phyloP scores from a whole-genome alignment of 1,140 invertebrate species.

The Calephelis nemesis region DNA sequence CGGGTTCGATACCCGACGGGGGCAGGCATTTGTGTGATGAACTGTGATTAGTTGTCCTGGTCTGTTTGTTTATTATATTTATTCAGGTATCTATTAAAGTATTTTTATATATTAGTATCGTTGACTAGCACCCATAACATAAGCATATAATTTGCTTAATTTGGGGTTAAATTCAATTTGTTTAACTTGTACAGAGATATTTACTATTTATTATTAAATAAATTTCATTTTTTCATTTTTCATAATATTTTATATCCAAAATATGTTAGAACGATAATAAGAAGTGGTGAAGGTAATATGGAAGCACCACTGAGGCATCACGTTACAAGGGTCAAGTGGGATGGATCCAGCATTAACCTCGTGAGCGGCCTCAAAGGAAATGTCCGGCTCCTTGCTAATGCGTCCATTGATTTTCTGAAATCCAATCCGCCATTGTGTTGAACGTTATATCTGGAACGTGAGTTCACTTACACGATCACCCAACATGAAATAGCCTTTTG shows the following conservation, averaged over 20 bases:
- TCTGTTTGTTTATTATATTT: no score
- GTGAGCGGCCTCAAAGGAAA: slow-evolving; percentile 15
- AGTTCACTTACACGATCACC: neutral
- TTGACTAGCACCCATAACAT: no score
- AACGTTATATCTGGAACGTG: slow-evolving; percentile 6
- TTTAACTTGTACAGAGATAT: no score
- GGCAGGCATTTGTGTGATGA: no score
- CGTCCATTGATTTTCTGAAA: slow-evolving; percentile 16
- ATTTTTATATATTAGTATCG: no score
- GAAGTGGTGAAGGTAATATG: neutral
- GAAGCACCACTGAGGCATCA: neutral
- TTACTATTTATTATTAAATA: no score
- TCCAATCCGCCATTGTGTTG: slow-evolving; percentile 14
- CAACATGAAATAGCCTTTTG: neutral
- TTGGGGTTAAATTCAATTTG: no score
- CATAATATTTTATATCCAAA: neutral
- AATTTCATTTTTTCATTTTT: no score
- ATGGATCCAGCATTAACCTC: slow-evolving; percentile 4
- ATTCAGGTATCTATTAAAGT: no score
- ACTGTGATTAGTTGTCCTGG: no score
- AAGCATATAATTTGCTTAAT: no score
- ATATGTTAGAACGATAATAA: neutral
- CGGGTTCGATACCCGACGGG: no score
- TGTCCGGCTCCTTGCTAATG: slow-evolving; percentile 12
- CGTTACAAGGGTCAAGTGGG: slow-evolving; percentile 11